Base-by-base conservation (phyloP, 2,888 invertebrate species). In the Falcaria lacertinaria region DNA sequence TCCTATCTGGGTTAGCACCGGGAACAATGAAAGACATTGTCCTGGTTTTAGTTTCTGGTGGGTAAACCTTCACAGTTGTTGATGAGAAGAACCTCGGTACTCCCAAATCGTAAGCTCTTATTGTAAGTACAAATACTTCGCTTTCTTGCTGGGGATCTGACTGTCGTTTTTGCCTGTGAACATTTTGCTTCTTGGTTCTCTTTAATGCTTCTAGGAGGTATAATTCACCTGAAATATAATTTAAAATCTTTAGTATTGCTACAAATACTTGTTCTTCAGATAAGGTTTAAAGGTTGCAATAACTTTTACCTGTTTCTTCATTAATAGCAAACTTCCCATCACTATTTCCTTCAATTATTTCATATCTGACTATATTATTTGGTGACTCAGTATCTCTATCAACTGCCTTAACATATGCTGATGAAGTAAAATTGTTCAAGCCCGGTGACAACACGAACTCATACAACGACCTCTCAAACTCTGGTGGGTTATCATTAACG, bases 401-500 rank as follows among this genome's bases (percentile, higher is more conserved):
- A 47, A 91, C 90, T 39, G 98, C 98, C 88, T 94, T 95, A 43
- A 97, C 92, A 60, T 94, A 90, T n/a, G 95, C 94, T 41, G 93
- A 91, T 37, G 92, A 91, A 2, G 95, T 95, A 64, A 97, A 96
- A 61, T 94, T 93, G 50, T 90, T 92, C 54, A 94, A 84, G 69
- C 94, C 94, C 5, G 93, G 89, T 37, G 94, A 93, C 47, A 97
- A 79, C 54, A 95, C 94, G 60, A 96, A 96, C 71, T 95, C 95
- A 70, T 97, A 97, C 8, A 93, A 84, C 38, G 91, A 87, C 70
- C 93, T 93, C 54, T 95, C 94, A 73, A 98, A 98, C 48, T 91
- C 87, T 33, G 98, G 98, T 43, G 93, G 91, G 83, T 97, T 94
- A 83, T 98, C 97, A 78, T 98, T 97, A 43, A 95, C 93, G 85